Evolutionary conservation across 2,888 invertebrate genomes (phyloP).

Genomic region (Agonopterix alstromeriana): DNA sequence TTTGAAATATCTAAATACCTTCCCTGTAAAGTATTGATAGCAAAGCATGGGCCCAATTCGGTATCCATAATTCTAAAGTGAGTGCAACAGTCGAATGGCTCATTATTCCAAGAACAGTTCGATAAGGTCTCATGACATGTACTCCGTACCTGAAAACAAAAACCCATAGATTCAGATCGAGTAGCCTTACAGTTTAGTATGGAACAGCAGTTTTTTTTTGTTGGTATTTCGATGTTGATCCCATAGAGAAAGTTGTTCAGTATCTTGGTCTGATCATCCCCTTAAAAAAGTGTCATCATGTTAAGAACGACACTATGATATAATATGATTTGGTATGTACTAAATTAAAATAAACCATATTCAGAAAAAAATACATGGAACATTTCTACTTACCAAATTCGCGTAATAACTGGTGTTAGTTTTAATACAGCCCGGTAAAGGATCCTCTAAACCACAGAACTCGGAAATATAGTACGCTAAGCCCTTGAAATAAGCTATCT

Average conservation of each 20-base stretch:
- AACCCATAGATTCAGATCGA: too few species aligned
- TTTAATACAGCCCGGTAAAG: slow-evolving; percentile 74
- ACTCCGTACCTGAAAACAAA: slow-evolving; percentile 64
- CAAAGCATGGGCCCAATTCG: slow-evolving; percentile 81
- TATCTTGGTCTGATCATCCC: too few species aligned
- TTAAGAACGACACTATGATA: too few species aligned
- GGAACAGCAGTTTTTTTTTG: too few species aligned
- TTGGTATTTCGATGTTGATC: too few species aligned
- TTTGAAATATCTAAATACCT: slow-evolving; percentile 37
- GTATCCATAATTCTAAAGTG: slow-evolving; percentile 81
- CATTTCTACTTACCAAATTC: slow-evolving; percentile 56
- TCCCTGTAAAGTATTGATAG: slow-evolving; percentile 80
- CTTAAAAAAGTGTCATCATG: too few species aligned
- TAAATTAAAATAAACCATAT: not conserved
- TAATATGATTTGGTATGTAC: too few species aligned
- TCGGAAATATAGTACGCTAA: slow-evolving; percentile 82
- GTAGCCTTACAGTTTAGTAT: too few species aligned
- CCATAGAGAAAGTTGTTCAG: too few species aligned
- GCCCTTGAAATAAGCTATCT: slow-evolving; percentile 83
- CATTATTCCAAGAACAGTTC: slow-evolving; percentile 79
- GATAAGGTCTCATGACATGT: slow-evolving; percentile 73
- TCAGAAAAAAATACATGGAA: not conserved
- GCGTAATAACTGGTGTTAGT: slow-evolving; percentile 78
- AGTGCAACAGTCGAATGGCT: slow-evolving; percentile 79
- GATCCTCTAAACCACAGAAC: slow-evolving; percentile 76